Evolutionary conservation across 2,888 invertebrate genomes (phyloP).

Genomic region (Lepidochitona cinerea): DNA sequence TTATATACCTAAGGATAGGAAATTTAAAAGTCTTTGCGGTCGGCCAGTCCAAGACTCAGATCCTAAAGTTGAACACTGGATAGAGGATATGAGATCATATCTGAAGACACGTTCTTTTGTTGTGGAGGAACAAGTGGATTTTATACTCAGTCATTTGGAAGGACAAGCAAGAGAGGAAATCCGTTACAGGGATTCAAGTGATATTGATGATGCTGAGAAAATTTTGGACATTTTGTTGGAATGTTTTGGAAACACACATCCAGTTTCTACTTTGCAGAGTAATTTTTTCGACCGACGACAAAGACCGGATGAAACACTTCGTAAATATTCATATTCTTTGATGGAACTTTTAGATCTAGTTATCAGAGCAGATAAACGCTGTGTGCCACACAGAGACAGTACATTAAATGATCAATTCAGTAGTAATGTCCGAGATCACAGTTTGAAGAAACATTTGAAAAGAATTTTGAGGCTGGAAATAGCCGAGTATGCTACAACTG

Average conservation of each 20-base stretch:
- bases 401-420: background rate
- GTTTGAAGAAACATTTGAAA: background rate
- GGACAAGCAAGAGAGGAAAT: background rate
- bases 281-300: background rate
- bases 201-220: background rate
- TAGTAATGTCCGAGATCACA: background rate
- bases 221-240: background rate
- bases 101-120: background rate
- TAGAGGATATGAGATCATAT: background rate
- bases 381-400: background rate
- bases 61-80: background rate
- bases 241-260: background rate
- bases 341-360: background rate
- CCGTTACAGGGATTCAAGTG: background rate
- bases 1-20: background rate
- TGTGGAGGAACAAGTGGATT: background rate
- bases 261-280: background rate
- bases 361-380: background rate
- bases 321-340: background rate
- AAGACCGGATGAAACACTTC: background rate
- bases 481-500: too few species aligned
- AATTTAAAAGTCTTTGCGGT: background rate
- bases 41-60: background rate
- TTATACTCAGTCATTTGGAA: background rate
- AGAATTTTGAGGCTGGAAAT: background rate